Evolutionary conservation across 2,888 invertebrate species (phyloP), one percentile per base, ranked within the genome.

Genomic region (Brachypalpus laphriformis): DNA sequence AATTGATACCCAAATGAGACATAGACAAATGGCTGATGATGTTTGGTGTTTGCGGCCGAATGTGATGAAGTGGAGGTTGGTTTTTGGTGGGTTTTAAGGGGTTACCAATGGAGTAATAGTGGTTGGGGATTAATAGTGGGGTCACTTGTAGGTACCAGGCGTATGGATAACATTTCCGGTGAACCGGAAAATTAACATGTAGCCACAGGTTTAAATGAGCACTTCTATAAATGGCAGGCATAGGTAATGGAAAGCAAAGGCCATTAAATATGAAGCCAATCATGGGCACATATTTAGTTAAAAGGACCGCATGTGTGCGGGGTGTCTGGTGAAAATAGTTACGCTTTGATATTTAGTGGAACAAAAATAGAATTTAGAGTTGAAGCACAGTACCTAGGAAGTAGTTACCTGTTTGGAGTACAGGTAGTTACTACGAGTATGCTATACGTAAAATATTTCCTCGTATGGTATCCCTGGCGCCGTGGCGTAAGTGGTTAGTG

Each of bases 1-100:
- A 18, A 37, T 57, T 57, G 56, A 57, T 57, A 37, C n/a, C 56
- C 28, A 37, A 57, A 34, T 57, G 56, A 37, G 56, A 1, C 18
- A 57, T 34, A 57, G 56, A 37, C 56, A 18, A 20, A 37, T 22
- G 40, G 40, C 14, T 40, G 37, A 40, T 40, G 56, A 9, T 45
- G 18, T 1, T 45, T 45, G 7, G 45, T 45, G 9, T 45, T 45
- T 45, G 18, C 6, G 18, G 45, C 9, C 16, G 18, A 7, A 42
- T 42, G 14, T 42, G 42, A 16, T 16, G 42, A 2, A 42, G 14
- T 42, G 16, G 42, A 18, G 18, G 16, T 18, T 45, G 9, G 18
- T 25, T 25, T 45, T 45, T 45, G 5, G 40, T 4, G 40, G 40
- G 11, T 37, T 37, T 37, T 37, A 40, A 2, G 11, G 40, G n/a